Evolutionary conservation across 2,113 vertebrate genomes (phyloP).

Genomic region (Eidolon helvum): DNA sequence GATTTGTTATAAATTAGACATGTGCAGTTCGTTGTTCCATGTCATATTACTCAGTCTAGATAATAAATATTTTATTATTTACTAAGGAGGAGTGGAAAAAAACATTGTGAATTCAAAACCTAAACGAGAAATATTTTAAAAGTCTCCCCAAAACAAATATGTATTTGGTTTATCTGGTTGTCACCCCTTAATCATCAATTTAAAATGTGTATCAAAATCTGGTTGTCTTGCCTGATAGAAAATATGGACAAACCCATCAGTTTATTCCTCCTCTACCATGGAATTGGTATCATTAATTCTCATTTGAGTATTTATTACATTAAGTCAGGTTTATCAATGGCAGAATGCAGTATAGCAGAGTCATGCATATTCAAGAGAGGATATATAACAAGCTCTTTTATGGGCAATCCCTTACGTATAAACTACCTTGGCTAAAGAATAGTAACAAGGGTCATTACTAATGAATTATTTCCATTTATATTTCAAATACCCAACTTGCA

Average conservation of each 20-base stretch:
- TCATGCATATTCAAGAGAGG: conserved; percentile 46
- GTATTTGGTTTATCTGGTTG: conserved; percentile 49
- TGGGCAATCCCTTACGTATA: background rate
- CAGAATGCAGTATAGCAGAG: conserved; percentile 51
- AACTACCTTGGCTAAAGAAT: conserved; percentile 71
- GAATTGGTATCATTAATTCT: conserved; percentile 74
- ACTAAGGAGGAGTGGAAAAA: conserved; percentile 52
- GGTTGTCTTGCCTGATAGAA: conserved; percentile 75
- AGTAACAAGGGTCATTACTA: background rate
- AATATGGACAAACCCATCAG: conserved; percentile 75
- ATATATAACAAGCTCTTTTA: background rate
- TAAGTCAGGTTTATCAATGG: conserved; percentile 61
- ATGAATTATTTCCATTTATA: conserved; percentile 6
- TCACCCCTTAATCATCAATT: conserved; percentile 72
- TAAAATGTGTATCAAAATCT: conserved; percentile 76
- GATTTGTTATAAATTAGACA: conserved; percentile 84
- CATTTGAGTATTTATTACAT: conserved; percentile 67
- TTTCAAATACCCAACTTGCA: conserved; percentile 33
- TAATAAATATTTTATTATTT: conserved; percentile 61
- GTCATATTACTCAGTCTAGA: conserved; percentile 12
- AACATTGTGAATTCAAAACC: conserved; percentile 68
- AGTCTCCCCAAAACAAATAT: conserved; percentile 52
- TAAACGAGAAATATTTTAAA: conserved; percentile 44
- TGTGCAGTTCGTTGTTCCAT: conserved; percentile 35
- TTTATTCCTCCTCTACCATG: conserved; percentile 78